Percentiles rank a stretch among this genome's conserved stretches.
phyloP scores from a whole-genome alignment of 2,113 vertebrate species.

The Apodemus speciosus region DNA sequence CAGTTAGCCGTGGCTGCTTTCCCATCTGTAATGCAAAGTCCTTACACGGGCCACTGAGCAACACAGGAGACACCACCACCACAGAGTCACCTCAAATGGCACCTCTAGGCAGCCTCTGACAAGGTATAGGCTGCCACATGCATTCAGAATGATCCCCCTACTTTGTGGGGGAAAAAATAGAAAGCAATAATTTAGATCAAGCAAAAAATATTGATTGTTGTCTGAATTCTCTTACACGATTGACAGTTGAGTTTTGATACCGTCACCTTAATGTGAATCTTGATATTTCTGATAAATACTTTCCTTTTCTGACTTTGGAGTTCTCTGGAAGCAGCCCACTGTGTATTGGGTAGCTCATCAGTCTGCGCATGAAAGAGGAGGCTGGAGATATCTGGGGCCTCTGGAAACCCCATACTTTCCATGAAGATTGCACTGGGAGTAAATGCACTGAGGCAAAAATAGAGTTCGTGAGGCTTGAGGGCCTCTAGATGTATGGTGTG shows the following conservation, averaged over 20 bases:
- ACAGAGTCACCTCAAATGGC: too few relatives aligned
- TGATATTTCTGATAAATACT: neutral
- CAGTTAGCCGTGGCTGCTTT: neutral
- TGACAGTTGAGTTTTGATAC: neutral
- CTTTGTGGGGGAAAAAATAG: neutral
- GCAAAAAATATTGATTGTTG: neutral
- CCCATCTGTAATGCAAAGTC: neutral
- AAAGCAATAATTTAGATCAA: neutral
- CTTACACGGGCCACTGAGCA: neutral
- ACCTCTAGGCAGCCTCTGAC: neutral
- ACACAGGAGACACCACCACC: rapidly evolving
- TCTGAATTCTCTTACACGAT: neutral
- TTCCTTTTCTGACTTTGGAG: neutral
- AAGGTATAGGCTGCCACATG: neutral
- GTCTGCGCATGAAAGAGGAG: neutral
- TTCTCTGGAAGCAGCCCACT: neutral
- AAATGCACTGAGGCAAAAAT: too few relatives aligned
- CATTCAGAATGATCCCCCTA: neutral
- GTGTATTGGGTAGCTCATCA: neutral
- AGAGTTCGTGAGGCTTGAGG: neutral
- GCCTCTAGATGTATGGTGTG: rapidly evolving
- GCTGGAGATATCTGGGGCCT: neutral
- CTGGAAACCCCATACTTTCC: rapidly evolving
- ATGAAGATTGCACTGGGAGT: neutral
- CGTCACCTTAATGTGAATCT: neutral